Conservation (phyloP, 2,113 vertebrate genomes). For the Corythoichthys haematopterus region DNA sequence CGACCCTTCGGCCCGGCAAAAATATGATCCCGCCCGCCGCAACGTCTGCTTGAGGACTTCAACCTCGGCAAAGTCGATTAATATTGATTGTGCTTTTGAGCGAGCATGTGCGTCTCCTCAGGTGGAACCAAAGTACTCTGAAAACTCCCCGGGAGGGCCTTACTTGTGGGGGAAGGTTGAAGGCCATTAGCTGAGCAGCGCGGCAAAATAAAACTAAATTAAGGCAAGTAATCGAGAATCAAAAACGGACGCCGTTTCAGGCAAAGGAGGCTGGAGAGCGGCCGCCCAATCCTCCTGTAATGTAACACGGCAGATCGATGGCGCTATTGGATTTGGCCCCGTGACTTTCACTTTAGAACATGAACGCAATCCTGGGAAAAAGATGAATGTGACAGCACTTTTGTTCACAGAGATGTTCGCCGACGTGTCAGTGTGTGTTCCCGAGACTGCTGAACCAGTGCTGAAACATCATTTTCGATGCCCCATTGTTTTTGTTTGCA, state of each 20-base stretch:
- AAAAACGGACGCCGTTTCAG: conserved; percentile 33
- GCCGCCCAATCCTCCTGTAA: conserved; percentile 20
- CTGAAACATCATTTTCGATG: conserved; percentile 13
- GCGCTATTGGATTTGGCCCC: conserved; percentile 23
- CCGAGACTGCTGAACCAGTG: conserved; percentile 9
- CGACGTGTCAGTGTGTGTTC: conserved; percentile 14
- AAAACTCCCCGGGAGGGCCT: conserved; percentile 41
- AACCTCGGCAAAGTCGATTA: conserved; percentile 52
- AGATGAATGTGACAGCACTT: conserved; percentile 17
- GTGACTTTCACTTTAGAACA: conserved; percentile 7
- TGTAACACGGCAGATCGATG: conserved; percentile 34
- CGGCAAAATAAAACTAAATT: conserved; percentile 54
- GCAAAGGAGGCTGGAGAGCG: conserved; percentile 18
- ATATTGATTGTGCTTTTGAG: conserved; percentile 70
- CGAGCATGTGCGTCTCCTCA: conserved; percentile 63
- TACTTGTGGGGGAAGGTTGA: conserved; percentile 31
- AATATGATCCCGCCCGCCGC: conserved; percentile 59
- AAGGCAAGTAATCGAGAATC: conserved; percentile 57
- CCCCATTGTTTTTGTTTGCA: conserved; percentile 2
- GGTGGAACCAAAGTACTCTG: conserved; percentile 67
- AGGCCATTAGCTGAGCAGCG: conserved; percentile 46
- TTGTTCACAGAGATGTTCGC: conserved; percentile 9
- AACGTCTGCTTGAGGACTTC: conserved; percentile 46
- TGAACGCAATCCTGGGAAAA: conserved; percentile 11
- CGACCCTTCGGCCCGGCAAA: conserved; percentile 41